phyloP scores from a whole-genome alignment of 2,888 invertebrate genomes.

The Caenorhabditis parvicauda region DNA sequence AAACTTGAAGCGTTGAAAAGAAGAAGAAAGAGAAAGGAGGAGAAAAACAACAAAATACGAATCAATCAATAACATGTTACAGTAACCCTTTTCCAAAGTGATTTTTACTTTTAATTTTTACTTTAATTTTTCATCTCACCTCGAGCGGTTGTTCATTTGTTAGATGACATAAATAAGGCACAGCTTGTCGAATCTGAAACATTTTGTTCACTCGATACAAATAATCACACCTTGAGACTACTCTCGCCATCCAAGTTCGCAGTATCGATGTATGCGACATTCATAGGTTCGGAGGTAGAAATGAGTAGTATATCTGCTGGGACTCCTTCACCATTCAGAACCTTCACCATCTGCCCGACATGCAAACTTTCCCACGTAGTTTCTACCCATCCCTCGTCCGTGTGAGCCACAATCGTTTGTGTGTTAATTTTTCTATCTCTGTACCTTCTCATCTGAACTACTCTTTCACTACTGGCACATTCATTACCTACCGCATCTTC shows the following conservation, averaged over 20 bases:
- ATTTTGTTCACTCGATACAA: not conserved
- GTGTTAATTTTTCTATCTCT: conserved; percentile 92
- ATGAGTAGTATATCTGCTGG: conserved; percentile 90
- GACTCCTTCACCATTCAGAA: conserved; percentile 86
- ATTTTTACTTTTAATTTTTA: no score
- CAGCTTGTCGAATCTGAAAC: conserved; percentile 1
- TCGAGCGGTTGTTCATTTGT: conserved; percentile 67
- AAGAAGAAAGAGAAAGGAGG: no score
- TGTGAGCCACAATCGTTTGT: conserved; percentile 78
- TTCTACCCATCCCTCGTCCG: conserved; percentile 76
- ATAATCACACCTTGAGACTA: conserved; percentile 89
- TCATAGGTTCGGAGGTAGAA: conserved; percentile 77
- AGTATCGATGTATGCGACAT: conserved; percentile 91
- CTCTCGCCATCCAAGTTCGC: conserved; percentile 97
- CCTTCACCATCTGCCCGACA: conserved; percentile 83
- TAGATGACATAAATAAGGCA: not conserved
- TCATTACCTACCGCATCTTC: not conserved
- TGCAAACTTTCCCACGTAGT: conserved; percentile 75
- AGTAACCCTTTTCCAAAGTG: no score
- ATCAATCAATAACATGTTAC: no score
- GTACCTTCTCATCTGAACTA: conserved; percentile 91
- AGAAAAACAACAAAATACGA: no score
- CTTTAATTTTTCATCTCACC: conserved; percentile 65
- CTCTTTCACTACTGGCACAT: conserved; percentile 51
- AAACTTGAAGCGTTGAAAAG: no score